Evolutionary conservation across 2,797 vertebrate species (phyloP), one percentile per base, ranked within the genome.

Genomic region (Tapera naevia): DNA sequence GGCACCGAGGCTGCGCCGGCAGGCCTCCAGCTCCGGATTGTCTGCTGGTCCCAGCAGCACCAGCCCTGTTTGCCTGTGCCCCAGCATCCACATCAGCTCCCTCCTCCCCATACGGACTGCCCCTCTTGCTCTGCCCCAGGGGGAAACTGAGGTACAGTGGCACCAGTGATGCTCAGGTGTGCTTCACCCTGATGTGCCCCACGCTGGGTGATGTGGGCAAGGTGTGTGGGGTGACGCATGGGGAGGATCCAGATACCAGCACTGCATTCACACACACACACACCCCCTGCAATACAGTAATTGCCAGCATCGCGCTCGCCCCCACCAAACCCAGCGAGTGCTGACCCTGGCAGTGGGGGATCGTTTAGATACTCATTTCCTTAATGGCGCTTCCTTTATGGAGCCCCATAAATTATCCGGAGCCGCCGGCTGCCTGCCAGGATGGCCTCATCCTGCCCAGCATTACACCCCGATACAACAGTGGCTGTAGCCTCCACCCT

Each of bases 61-160:
- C 32, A 99, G 88, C 25, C 98, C 98, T 0, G 99, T 99, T 89
- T 92, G 97, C 93, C 99, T 99, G 94, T 22, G 9, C 27, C 75
- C 33, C 58, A 6, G 4, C 71, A 22, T 81, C 6, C 37, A 2
- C 0, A 0, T 93, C 91, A 91, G 70, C 19, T 58, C 23, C 3
- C 22, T 54, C 51, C 15, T 53, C 8, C 1, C 32, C 21, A 41
- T 39, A 14, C n/a, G 18, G 10, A 11, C 3, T 9, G n/a, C 13
- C 4, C 22, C 2, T 1, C 2, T 54, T 33, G 13, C 27, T 78
- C 51, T 62, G 35, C 6, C 43, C 51, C 5, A 7, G 28, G 28
- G 41, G 78, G 28, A 87, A 84, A 78, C 62, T 1, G 41, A 81
- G 78, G 70, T 15, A 9, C 5, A 0, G n/a, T 0, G 5, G 30